Conservation (phyloP, 1,140 invertebrate genomes). For the Ephestia elutella region DNA sequence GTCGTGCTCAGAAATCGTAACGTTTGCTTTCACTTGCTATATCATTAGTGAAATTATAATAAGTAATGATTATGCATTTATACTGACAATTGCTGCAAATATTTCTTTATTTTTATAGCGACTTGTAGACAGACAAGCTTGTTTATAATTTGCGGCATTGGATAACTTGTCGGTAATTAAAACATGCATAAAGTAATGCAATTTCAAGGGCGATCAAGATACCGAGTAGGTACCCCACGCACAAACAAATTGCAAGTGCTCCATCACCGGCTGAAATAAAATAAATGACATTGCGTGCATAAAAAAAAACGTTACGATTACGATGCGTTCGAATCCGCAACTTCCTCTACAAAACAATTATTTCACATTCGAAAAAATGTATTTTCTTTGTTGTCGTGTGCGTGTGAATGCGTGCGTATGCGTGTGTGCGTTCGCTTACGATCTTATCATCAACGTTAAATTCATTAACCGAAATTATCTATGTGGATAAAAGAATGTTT, state of each 20-base stretch:
- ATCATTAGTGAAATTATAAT: slow-evolving; percentile 24
- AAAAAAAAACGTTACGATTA: slow-evolving; percentile 30
- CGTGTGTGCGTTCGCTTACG: slow-evolving; percentile 19
- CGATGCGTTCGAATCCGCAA: slow-evolving; percentile 42
- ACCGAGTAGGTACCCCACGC: not conserved
- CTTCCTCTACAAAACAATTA: slow-evolving; percentile 53
- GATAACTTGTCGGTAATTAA: not conserved
- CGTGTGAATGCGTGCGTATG: slow-evolving; percentile 35
- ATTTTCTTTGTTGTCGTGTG: slow-evolving; percentile 11
- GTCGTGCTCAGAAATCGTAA: slow-evolving; percentile 51
- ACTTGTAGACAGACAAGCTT: no score
- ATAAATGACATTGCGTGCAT: slow-evolving; percentile 29
- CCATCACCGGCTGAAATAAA: not conserved
- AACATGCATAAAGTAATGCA: not conserved
- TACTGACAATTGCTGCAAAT: not conserved
- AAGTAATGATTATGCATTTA: not conserved
- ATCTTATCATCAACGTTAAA: slow-evolving; percentile 32
- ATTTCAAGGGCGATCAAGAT: slow-evolving; percentile 1
- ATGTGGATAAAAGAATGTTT: slow-evolving; percentile 12
- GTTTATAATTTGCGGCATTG: not conserved
- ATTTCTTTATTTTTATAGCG: not conserved
- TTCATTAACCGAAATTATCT: slow-evolving; percentile 24
- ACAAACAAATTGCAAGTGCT: not conserved
- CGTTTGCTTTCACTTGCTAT: slow-evolving; percentile 46
- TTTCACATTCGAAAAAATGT: slow-evolving; percentile 35